Conservation (phyloP, 1,140 invertebrate genomes). For the Drosophila carrolli region DNA sequence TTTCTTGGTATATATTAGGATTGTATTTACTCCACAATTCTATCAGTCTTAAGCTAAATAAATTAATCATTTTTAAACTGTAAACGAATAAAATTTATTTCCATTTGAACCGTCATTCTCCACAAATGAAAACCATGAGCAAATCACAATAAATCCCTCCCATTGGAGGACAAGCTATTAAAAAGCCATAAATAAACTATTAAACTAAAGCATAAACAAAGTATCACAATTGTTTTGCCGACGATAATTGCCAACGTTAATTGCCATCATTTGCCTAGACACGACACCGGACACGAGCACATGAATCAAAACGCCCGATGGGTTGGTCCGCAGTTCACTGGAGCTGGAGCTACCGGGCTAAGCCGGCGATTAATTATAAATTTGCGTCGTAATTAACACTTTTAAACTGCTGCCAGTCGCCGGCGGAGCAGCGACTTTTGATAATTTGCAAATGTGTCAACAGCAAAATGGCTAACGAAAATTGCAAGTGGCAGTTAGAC, state of each 20-base stretch:
- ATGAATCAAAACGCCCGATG: slow-evolving; percentile 62
- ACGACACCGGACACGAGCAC: slow-evolving; percentile 52
- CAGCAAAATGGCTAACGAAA: slow-evolving; percentile 78
- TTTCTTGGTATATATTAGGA: too few relatives aligned
- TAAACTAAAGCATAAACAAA: slow-evolving; percentile 74
- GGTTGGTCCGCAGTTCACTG: slow-evolving; percentile 24
- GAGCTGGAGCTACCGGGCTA: slow-evolving; percentile 33
- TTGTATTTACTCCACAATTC: too few relatives aligned
- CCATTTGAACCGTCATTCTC: too few relatives aligned
- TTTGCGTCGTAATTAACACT: slow-evolving; percentile 83
- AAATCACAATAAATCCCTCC: not conserved
- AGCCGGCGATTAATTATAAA: slow-evolving; percentile 77
- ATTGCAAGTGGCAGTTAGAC: slow-evolving; percentile 79
- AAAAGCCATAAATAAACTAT: slow-evolving; percentile 77
- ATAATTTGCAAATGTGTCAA: slow-evolving; percentile 82
- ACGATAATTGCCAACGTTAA: slow-evolving; percentile 75
- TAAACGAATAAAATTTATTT: too few relatives aligned
- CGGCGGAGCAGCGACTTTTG: slow-evolving; percentile 49
- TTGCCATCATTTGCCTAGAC: slow-evolving; percentile 75
- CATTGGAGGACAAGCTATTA: slow-evolving; percentile 45
- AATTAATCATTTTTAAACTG: too few relatives aligned
- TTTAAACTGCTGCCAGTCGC: slow-evolving; percentile 63
- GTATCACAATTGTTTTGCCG: slow-evolving; percentile 74
- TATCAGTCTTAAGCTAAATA: too few relatives aligned
- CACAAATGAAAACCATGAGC: not conserved